Evolutionary conservation across 2,888 invertebrate genomes (phyloP).

Genomic region (Zaprionus obscuricornis): DNA sequence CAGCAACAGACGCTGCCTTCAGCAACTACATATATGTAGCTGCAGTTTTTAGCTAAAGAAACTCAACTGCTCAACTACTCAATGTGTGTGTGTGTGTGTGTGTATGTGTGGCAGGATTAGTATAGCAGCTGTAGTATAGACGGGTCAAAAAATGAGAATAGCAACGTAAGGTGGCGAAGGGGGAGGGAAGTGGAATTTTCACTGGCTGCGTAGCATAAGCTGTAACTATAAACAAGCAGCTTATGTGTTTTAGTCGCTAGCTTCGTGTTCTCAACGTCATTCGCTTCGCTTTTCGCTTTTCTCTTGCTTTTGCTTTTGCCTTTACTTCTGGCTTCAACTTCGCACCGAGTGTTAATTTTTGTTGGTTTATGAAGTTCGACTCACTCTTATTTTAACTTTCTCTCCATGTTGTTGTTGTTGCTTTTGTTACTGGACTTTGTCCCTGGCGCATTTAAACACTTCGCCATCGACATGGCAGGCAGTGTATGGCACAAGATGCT

Average conservation of each 20-base stretch:
- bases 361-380: slow-evolving; percentile 80
- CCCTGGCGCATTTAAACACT: slow-evolving; percentile 54
- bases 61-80: no score
- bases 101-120: no score
- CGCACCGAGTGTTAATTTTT: slow-evolving; percentile 80
- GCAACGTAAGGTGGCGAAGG: not conserved
- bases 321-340: slow-evolving; percentile 55
- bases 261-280: slow-evolving; percentile 53
- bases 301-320: no score
- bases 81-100: slow-evolving; percentile 20
- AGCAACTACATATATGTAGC: no score
- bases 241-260: slow-evolving; percentile 64
- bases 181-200: not conserved
- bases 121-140: slow-evolving; percentile 33
- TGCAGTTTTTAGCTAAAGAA: slow-evolving; percentile 68
- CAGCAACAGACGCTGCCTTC: slow-evolving; percentile 80
- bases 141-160: not conserved
- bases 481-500: no score
- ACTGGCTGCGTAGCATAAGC: slow-evolving; percentile 69
- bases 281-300: slow-evolving; percentile 32
- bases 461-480: no score
- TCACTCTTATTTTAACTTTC: slow-evolving; percentile 56
- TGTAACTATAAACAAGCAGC: slow-evolving; percentile 79
- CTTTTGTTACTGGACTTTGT: slow-evolving; percentile 32
- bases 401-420: slow-evolving; percentile 4